phyloP scores from a whole-genome alignment of 2,113 vertebrate species.

The Tenrec ecaudatus region DNA sequence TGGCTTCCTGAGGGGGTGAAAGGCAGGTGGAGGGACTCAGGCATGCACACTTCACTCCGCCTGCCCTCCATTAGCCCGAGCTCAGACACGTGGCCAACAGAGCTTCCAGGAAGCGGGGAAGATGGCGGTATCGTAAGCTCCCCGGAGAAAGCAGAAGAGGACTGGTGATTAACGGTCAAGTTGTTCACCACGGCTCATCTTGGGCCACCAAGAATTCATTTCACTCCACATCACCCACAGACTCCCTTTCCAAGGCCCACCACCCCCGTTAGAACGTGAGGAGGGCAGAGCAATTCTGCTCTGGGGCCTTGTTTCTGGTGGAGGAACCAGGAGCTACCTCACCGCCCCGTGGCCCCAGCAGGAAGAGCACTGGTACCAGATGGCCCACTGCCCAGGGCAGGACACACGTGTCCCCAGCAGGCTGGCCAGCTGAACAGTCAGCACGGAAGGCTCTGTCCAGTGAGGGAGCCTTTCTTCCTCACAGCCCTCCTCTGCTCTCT shows the following conservation, averaged over 20 bases:
- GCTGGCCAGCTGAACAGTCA: too few species aligned
- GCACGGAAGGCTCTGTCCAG: not conserved
- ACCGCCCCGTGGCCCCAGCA: not conserved
- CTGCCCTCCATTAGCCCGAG: not conserved
- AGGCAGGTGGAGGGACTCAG: not conserved
- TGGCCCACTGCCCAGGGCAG: not conserved
- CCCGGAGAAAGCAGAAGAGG: not conserved
- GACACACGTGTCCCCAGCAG: rapidly evolving
- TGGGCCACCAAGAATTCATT: too few species aligned
- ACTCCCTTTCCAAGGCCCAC: too few species aligned
- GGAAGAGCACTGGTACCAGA: not conserved
- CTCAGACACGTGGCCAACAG: not conserved
- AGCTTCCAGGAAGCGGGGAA: not conserved
- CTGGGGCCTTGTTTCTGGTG: not conserved
- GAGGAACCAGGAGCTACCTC: not conserved
- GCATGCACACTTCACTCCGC: rapidly evolving
- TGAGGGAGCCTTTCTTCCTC: not conserved
- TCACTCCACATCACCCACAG: too few species aligned
- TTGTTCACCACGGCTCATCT: not conserved
- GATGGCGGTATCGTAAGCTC: not conserved
- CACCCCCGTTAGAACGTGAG: not conserved
- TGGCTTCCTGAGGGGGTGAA: not conserved
- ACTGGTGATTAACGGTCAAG: not conserved
- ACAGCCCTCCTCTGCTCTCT: not conserved
- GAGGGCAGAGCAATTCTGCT: not conserved